Evolutionary conservation across 2,797 vertebrate species (phyloP), one percentile per base, ranked within the genome.

Genomic region (Poeciliopsis turneri): DNA sequence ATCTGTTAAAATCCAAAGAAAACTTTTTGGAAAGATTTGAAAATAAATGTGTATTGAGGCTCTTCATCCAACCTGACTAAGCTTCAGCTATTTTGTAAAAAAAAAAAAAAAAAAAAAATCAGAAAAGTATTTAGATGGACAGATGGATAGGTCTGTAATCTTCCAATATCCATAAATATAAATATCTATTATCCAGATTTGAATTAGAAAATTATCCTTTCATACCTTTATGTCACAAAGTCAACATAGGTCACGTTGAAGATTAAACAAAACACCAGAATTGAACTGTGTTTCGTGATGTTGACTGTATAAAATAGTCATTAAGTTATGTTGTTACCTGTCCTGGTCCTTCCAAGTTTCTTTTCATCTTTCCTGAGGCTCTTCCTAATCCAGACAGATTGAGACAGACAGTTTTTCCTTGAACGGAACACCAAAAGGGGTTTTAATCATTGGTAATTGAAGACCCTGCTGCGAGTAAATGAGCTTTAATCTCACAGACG

Each of bases 361-460:
- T 12, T 23, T 46, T 33, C 0, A 1, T 81, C n/a, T 59, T 82
- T 76, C 79, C 80, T n/a, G 59, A 75, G 78, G 73, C 76, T 76
- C 82, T 69, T 80, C 79, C 77, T 86, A 87, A 91, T 91, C 86
- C 83, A 76, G 53, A 84, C 74, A 11, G 70, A 85, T 86, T 55
- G 79, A 43, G 41, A 11, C 41, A 11, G 41, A 43, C 10, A 16
- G 78, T 84, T 90, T 89, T 83, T 86, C 72, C 88, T 88, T 86
- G 89, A 92, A 86, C 82, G 76, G 75, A 91, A 84, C 83, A 89
- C 86, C 80, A 84, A 92, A 89, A 82, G 86, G 84, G 61, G 89
- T 81, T 88, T 96, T 94, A 95, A 95, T 95, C 93, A 93, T 79
- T 87, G 90, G 88, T 94, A 94, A 95, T 93, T 94, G 92, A 93